Conservation (phyloP, 2,797 vertebrate species). For the Cynopterus sphinx region DNA sequence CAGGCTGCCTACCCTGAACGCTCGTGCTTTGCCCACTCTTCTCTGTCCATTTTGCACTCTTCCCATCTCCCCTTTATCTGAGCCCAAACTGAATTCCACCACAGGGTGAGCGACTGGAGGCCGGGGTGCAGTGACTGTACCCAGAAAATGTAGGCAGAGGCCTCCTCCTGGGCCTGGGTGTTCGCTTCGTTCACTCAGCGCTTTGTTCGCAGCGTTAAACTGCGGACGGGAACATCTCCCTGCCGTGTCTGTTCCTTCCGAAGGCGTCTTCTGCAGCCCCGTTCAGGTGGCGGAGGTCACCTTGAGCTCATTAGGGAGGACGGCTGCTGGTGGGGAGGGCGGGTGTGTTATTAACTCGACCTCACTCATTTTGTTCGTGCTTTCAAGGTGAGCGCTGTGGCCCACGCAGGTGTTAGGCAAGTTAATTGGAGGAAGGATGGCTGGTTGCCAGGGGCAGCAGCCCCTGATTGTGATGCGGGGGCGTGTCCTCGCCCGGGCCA, state of each 20-base stretch:
- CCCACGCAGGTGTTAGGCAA: not conserved
- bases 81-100: not conserved
- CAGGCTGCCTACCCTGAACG: not conserved
- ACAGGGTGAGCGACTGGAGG: too few species aligned
- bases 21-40: fast-evolving
- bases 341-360: not conserved
- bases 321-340: not conserved
- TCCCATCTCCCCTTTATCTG: fast-evolving
- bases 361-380: not conserved
- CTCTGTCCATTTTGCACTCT: not conserved
- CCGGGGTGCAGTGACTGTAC: fast-evolving
- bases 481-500: not conserved
- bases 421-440: not conserved
- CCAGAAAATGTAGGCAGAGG: fast-evolving
- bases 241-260: not conserved
- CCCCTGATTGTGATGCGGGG: not conserved
- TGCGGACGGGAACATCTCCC: not conserved
- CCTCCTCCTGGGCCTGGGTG: fast-evolving
- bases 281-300: not conserved
- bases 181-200: fast-evolving
- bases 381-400: not conserved
- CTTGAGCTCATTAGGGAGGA: not conserved
- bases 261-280: fast-evolving
- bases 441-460: not conserved
- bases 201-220: fast-evolving